phyloP scores from a whole-genome alignment of 2,888 invertebrate species.

The Clitarchus hookeri region DNA sequence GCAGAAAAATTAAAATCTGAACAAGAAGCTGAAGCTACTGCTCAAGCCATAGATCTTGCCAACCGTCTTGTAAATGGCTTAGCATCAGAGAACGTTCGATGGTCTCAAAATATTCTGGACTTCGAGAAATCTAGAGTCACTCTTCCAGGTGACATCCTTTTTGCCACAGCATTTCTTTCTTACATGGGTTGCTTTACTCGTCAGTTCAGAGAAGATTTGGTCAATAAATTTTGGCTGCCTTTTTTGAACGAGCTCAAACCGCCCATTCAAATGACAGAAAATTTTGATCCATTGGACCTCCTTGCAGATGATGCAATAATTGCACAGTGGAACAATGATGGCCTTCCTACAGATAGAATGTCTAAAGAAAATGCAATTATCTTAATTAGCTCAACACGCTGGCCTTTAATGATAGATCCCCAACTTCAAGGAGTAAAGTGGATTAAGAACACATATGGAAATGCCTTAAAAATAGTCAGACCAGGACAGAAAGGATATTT shows the following conservation, averaged over 20 bases:
- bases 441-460: conserved; percentile 88
- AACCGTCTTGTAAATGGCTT: conserved; percentile 90
- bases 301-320: conserved; percentile 91
- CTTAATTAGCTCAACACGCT: conserved; percentile 83
- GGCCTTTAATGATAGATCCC: conserved; percentile 96
- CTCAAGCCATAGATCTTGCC: conserved; percentile 86
- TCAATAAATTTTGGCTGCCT: conserved; percentile 81
- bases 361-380: conserved; percentile 95
- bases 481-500: conserved; percentile 82
- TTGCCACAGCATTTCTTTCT: conserved; percentile 91
- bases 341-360: conserved; percentile 89
- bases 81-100: conserved; percentile 87
- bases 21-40: conserved; percentile 89
- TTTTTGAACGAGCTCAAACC: conserved; percentile 69
- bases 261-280: conserved; percentile 78
- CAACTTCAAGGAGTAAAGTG: conserved; percentile 91
- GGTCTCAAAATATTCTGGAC: conserved; percentile 69
- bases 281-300: conserved; percentile 80
- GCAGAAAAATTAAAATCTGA: conserved; percentile 88
- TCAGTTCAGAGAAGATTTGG: conserved; percentile 76
- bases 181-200: conserved; percentile 94
- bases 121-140: conserved; percentile 73
- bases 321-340: conserved; percentile 94
- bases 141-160: conserved; percentile 85
- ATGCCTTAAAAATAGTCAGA: conserved; percentile 66